phyloP scores from a whole-genome alignment of 2,797 vertebrate species.

The Atherinosoma microstoma region DNA sequence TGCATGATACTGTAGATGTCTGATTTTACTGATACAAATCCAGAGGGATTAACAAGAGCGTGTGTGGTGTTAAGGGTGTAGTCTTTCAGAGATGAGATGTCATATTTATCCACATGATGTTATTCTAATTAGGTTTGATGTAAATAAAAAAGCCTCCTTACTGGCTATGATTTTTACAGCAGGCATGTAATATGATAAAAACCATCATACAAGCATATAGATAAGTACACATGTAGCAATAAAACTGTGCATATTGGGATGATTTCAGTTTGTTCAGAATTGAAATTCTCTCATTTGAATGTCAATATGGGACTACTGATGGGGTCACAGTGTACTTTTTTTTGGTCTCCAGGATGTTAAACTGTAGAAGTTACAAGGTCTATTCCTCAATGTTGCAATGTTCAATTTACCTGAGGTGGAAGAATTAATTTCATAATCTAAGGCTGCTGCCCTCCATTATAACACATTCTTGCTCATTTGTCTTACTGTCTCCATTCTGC shows the following conservation, averaged over 20 bases:
- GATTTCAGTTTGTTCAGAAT: too few species aligned
- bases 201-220: not conserved
- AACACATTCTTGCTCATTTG: not conserved
- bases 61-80: not conserved
- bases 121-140: not conserved
- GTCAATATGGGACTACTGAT: too few species aligned
- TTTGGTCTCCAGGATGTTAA: too few species aligned
- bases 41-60: not conserved
- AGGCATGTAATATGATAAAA: not conserved
- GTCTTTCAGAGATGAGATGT: constrained; percentile 8
- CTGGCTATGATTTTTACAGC: not conserved
- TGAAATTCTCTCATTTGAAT: too few species aligned
- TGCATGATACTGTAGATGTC: not conserved
- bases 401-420: too few species aligned
- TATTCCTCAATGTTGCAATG: too few species aligned
- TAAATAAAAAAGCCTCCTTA: not conserved
- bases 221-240: too few species aligned
- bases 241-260: too few species aligned
- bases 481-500: not conserved
- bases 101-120: constrained; percentile 4
- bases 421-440: not conserved
- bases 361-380: too few species aligned
- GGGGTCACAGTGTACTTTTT: too few species aligned
- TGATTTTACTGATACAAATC: constrained; percentile 26
- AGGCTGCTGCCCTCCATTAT: too few species aligned